Evolutionary conservation across 2,113 vertebrate genomes (phyloP), one percentile per base, ranked within the genome.

Genomic region (Anser brachyrhynchus): DNA sequence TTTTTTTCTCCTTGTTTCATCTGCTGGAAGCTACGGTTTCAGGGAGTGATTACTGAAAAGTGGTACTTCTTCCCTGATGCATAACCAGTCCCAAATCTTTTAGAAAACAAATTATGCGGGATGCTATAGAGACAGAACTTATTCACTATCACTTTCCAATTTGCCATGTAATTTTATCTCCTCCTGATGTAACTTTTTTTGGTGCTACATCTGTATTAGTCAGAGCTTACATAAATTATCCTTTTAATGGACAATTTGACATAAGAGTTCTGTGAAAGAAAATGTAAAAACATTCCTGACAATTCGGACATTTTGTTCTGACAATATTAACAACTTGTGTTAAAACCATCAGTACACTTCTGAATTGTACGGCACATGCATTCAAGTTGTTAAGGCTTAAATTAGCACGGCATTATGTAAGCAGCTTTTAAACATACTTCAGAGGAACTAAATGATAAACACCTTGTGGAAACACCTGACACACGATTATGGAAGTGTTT

Each of bases 401-500:
- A 95, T 89, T 92, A 91, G 66, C 58, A 93, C 90, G 25, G 31
- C 28, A 87, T 93, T 91, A 91, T 76, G 58, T 79, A 92, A 90
- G 85, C 18, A 87, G 82, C 78, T 94, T 76, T 85, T 55, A 85
- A 94, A 79, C 51, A 76, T 66, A 76, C 91, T 94, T 91, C 92
- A 82, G 94, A 90, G 57, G 22, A 94, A 70, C 31, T 77, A 90
- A 83, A 83, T 55, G 2, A 93, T 57, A 91, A 93, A 77, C 25
- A 92, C 31, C n/a, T 72, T 71, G n/a, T 61, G 89, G 91, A 93
- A 89, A 64, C 67, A 95, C 69, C 55, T 90, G 85, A 83, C 46
- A 55, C 26, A 57, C 51, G 79, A 84, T 51, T 74, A 93, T 39
- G 49, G 46, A 93, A 94, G 55, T 31, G 31, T 19, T 78, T 90